Evolutionary conservation across 2,113 vertebrate species (phyloP).

Genomic region (Alligator sinensis): DNA sequence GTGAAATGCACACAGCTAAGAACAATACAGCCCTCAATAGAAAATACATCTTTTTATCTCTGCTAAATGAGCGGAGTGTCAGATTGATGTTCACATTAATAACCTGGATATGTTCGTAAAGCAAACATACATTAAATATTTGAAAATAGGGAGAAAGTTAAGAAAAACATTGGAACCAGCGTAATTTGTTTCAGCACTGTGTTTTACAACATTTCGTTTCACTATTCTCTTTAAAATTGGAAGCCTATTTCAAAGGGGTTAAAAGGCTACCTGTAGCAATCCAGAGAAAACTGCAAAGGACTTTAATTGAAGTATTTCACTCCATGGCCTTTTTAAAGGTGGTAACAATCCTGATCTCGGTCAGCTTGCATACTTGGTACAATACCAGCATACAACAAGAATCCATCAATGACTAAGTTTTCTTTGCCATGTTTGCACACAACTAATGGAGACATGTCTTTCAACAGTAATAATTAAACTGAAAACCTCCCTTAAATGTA

Average conservation of each 20-base stretch:
- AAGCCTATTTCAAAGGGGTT: neutral
- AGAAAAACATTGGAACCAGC: neutral
- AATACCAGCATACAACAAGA: neutral
- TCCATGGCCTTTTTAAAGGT: neutral
- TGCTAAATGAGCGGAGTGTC: neutral
- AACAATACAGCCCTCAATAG: neutral
- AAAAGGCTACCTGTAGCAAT: neutral
- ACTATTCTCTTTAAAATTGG: neutral
- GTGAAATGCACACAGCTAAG: conserved; percentile 22
- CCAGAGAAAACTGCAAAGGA: neutral
- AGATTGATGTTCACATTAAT: neutral
- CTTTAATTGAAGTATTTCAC: neutral
- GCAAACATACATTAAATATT: neutral
- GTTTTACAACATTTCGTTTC: neutral
- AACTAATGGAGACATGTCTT: conserved; percentile 17
- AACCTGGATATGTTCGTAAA: neutral
- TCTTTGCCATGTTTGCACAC: conserved; percentile 32
- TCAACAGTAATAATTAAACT: conserved; percentile 44
- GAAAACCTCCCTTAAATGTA: conserved; percentile 26
- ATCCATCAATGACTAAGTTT: neutral
- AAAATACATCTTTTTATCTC: neutral
- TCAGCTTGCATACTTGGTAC: neutral
- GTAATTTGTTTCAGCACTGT: neutral
- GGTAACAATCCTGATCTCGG: neutral
- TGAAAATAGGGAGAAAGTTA: neutral